Percentiles rank a stretch among this genome's conserved stretches.
These are phyloP conservation scores for Homalodisca vitripennis DNA, from an alignment of 1,140 invertebrate genomes.

Conservation along the genomic window DNA sequence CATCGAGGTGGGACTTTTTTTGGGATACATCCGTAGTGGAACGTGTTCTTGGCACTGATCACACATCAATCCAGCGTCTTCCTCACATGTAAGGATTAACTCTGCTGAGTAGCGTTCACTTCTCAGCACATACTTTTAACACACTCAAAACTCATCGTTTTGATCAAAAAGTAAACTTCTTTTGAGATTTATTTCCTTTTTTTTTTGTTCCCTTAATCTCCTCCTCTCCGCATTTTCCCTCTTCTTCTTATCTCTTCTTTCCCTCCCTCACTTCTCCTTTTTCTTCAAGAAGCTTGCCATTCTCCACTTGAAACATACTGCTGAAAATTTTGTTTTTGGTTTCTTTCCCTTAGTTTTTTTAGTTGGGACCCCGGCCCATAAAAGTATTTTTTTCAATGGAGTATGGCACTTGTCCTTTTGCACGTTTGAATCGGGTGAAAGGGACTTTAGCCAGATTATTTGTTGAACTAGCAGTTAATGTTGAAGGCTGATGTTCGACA, in stretches of 20 bases:
- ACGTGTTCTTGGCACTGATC: not conserved
- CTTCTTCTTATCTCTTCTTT: not conserved
- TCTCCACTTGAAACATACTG: not conserved
- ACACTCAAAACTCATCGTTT: not conserved
- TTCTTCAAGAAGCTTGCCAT: not conserved
- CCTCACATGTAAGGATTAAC: not conserved
- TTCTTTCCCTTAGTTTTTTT: not conserved
- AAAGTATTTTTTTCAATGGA: not conserved
- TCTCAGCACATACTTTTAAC: not conserved
- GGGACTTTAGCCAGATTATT: constrained; percentile 2
- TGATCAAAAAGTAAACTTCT: not conserved
- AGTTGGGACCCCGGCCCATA: not conserved
- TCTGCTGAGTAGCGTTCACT: not conserved
- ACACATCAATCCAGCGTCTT: not conserved
- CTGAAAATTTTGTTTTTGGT: not conserved
- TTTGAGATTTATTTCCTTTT: not conserved
- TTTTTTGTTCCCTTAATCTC: not conserved
- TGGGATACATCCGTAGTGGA: not conserved
- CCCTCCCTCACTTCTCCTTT: not conserved
- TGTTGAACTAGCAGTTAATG: not conserved
- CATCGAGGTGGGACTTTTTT: constrained; percentile 7
- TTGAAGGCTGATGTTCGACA: too few relatives aligned
- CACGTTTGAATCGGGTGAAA: not conserved
- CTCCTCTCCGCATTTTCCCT: too few relatives aligned
- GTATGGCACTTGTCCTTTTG: not conserved